Evolutionary conservation across 2,888 invertebrate genomes (phyloP), one percentile per base, ranked within the genome.

Genomic region (Dione juno): DNA sequence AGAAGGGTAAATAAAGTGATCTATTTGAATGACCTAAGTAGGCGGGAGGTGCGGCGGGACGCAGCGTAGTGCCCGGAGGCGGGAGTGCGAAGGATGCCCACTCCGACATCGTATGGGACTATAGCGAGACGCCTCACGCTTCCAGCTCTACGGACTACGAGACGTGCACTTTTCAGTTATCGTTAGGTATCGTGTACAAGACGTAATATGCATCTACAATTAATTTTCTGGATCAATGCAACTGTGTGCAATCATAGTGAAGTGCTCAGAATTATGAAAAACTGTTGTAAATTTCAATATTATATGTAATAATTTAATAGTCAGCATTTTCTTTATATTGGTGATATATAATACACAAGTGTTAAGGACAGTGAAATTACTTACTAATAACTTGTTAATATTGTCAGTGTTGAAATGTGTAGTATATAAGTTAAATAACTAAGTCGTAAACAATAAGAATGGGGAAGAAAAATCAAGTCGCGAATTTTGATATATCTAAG

Each of bases 71-170:
- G 78, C 76, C 77, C 81, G 83, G 81, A 86, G 85, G 87, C 88
- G 88, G 85, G 85, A 83, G 84, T 78, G 57, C 81, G 81, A 80
- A 84, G 82, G 84, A 84, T 83, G 82, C 81, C 82, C 88, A 87
- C 87, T 90, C 83, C 77, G 81, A 85, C 80, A 79, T 81, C 81
- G 82, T 84, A 82, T 82, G 82, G 83, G 81, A 79, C 78, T 82
- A 85, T 76, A 81, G 85, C 83, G 86, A 82, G 89, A 87, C 90
- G 90, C 88, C 81, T 86, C 82, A 70, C 77, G 73, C 59, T 67
- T 68, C 69, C 69, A 68, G 74, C 72, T 71, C 72, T 69, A 72
- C 75, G 68, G 41, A 67, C 68, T 57, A 66, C 69, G 66, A 53
- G 28, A 57, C 73, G 67, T 70, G 74, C 45, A 67, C 71, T 71